Conservation (phyloP, 2,797 vertebrate genomes). For the Triplophysa bombifrons region DNA sequence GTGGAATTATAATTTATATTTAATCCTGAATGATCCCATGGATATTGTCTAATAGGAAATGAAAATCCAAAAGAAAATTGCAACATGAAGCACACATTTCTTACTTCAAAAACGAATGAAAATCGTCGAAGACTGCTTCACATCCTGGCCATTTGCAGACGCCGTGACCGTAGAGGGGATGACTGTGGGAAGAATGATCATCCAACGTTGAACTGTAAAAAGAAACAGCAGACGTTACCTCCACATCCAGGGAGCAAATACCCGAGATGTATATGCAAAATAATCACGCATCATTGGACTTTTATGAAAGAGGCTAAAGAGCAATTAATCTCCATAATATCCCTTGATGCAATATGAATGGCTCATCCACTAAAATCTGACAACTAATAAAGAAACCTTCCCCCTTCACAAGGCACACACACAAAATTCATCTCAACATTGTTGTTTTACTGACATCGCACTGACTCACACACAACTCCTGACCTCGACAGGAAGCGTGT, state of each 20-base stretch:
- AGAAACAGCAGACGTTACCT: conserved; percentile 41
- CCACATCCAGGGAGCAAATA: conserved; percentile 25
- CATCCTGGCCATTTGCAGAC: conserved; percentile 99
- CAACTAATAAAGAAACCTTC: conserved; percentile 33
- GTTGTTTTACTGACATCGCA: conserved; percentile 21
- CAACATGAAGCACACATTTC: conserved; percentile 51
- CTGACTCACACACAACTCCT: conserved; percentile 9
- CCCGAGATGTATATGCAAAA: neutral
- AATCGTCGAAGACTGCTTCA: conserved; percentile 97
- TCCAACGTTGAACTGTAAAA: conserved; percentile 84
- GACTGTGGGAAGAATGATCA: conserved; percentile 87
- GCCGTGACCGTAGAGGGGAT: conserved; percentile 95
- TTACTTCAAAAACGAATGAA: conserved; percentile 98
- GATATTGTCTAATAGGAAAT: neutral
- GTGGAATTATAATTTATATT: neutral
- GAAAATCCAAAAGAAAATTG: neutral
- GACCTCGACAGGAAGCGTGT: conserved; percentile 45
- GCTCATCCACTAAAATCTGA: conserved; percentile 22
- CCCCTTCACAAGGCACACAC: conserved; percentile 1
- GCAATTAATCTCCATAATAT: conserved; percentile 39
- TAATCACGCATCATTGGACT: neutral
- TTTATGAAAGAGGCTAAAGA: conserved; percentile 40
- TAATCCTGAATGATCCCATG: neutral
- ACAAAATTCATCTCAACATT: neutral
- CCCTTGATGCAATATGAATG: conserved; percentile 38